phyloP scores from a whole-genome alignment of 2,888 invertebrate genomes.

The Desoria tigrina region DNA sequence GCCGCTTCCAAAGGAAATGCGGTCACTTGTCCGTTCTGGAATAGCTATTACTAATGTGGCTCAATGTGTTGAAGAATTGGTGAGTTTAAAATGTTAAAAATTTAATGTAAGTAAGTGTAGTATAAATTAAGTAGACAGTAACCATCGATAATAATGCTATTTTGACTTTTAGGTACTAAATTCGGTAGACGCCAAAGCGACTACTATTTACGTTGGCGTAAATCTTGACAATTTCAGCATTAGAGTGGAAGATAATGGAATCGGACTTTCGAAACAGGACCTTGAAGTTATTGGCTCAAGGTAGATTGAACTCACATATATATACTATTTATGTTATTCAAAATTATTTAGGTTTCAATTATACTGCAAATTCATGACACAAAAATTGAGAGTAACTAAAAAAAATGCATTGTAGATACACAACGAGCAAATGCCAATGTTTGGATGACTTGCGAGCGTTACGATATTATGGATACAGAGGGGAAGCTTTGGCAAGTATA shows the following conservation, averaged over 20 bases:
- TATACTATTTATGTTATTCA: too few relatives aligned
- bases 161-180: constrained; percentile 64
- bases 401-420: constrained; percentile 58
- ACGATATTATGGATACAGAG: constrained; percentile 67
- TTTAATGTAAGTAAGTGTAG: too few relatives aligned
- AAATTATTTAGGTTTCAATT: neutral
- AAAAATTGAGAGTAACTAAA: neutral
- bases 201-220: constrained; percentile 70
- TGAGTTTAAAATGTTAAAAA: too few relatives aligned
- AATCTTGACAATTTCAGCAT: constrained; percentile 65
- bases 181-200: constrained; percentile 70
- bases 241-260: constrained; percentile 77
- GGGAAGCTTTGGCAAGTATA: constrained; percentile 69
- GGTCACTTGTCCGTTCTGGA: constrained; percentile 63
- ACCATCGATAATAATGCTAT: neutral
- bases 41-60: constrained; percentile 62
- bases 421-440: constrained; percentile 67
- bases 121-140: too few relatives aligned
- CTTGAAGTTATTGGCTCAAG: constrained; percentile 64
- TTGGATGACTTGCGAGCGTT: constrained; percentile 61
- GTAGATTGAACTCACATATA: constrained; percentile 53
- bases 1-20: constrained; percentile 58
- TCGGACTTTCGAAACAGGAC: constrained; percentile 65
- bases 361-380: neutral
- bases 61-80: constrained; percentile 68